Conservation (phyloP, 2,113 vertebrate species). For the Alexandromys fortis region DNA sequence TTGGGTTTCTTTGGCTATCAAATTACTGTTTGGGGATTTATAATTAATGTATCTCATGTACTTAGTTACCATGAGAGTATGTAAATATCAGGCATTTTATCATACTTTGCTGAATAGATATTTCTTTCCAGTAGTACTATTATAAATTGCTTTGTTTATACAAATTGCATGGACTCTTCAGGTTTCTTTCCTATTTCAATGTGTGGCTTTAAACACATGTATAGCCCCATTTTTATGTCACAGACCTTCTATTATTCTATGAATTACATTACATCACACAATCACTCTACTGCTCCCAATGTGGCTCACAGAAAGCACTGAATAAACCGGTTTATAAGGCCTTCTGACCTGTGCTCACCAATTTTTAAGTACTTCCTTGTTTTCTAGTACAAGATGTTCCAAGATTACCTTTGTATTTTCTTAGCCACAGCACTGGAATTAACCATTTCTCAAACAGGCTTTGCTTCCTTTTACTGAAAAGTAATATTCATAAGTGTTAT, state of each 20-base stretch:
- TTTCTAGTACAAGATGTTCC: neutral
- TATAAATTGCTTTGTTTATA: neutral
- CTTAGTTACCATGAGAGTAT: neutral
- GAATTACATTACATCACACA: neutral
- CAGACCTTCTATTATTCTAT: neutral
- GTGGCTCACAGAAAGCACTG: neutral
- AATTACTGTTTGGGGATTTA: neutral
- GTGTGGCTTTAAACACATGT: neutral
- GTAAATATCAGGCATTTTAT: constrained; percentile 16
- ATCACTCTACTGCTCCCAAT: neutral
- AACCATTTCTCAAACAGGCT: neutral
- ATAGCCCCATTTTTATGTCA: neutral
- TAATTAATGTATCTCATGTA: neutral
- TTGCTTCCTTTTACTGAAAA: neutral
- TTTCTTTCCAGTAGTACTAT: neutral
- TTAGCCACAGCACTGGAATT: neutral
- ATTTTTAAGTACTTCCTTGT: neutral
- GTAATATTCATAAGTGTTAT: neutral
- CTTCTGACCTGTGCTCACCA: neutral
- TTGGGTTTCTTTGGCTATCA: neutral
- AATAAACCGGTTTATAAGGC: neutral
- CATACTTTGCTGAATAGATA: neutral
- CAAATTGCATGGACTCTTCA: neutral
- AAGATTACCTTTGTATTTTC: neutral
- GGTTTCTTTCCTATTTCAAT: neutral